Evolutionary conservation across 2,797 vertebrate genomes (phyloP).

Genomic region (Heliangelus exortis): DNA sequence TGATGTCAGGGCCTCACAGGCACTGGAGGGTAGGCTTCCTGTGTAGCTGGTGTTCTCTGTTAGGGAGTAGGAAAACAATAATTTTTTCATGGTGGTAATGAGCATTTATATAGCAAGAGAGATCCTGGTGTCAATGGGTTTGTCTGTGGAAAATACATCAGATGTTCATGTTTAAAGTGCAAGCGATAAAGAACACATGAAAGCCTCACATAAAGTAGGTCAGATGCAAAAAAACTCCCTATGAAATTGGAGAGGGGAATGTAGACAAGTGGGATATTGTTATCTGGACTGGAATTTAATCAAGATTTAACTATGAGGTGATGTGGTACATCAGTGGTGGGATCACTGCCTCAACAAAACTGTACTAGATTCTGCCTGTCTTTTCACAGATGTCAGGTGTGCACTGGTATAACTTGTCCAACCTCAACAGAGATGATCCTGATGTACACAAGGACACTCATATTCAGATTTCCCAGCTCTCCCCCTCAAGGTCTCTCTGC

Average conservation of each 20-base stretch:
- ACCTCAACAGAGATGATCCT: neutral
- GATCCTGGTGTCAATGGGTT: neutral
- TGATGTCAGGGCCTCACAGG: neutral
- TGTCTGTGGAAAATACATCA: neutral
- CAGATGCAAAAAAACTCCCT: constrained; percentile 23
- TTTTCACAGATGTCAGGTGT: constrained; percentile 50
- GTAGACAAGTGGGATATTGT: constrained; percentile 17
- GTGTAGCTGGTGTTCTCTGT: neutral
- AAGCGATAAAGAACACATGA: neutral
- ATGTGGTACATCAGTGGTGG: constrained; percentile 5
- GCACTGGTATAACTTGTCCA: constrained; percentile 24
- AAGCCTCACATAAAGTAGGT: neutral
- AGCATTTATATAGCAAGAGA: neutral
- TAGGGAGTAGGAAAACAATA: neutral
- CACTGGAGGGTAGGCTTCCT: neutral
- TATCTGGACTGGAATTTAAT: constrained; percentile 55
- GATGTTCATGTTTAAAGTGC: neutral
- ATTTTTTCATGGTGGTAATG: neutral
- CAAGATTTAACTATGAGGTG: constrained; percentile 30
- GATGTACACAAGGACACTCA: constrained; percentile 1
- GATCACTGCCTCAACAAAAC: constrained; percentile 17
- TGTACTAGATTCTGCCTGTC: constrained; percentile 36
- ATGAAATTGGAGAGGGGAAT: constrained; percentile 10
- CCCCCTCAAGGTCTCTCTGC: constrained; percentile 20
- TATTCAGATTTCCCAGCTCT: constrained; percentile 6